Conservation (phyloP, 2,888 invertebrate genomes). For the Caenorhabditis virilis region DNA sequence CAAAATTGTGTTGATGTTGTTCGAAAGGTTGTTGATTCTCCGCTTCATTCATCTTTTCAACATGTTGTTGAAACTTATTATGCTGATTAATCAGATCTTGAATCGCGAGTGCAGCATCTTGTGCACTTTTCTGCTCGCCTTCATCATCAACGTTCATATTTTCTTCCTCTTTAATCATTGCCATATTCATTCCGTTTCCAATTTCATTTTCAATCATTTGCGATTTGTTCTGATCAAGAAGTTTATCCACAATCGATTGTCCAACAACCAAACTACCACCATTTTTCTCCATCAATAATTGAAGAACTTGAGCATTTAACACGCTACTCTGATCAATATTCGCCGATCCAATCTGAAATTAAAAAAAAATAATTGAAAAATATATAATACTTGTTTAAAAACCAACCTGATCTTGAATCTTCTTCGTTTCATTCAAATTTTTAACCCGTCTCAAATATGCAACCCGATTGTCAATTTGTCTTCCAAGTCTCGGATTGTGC, state of each 20-base stretch:
- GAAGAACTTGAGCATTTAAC: slow-evolving; percentile 12
- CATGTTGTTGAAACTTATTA: no score
- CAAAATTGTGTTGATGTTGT: no score
- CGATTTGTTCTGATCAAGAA: slow-evolving; percentile 3
- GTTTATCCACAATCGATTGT: slow-evolving; percentile 16
- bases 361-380: neutral
- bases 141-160: neutral
- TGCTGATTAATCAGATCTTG: neutral
- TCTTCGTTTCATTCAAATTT: slow-evolving; percentile 43
- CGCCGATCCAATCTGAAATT: no score
- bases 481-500: slow-evolving; percentile 45
- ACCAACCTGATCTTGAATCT: slow-evolving; percentile 22
- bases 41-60: neutral
- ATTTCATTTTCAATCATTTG: neutral
- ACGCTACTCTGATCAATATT: neutral
- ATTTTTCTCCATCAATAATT: slow-evolving; percentile 21
- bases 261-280: slow-evolving; percentile 18
- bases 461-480: slow-evolving; percentile 55
- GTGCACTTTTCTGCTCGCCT: neutral
- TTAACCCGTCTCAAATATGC: slow-evolving; percentile 54
- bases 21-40: no score
- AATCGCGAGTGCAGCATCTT: neutral
- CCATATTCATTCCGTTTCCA: neutral
- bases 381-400: neutral
- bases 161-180: neutral